Conservation (phyloP, 2,888 invertebrate genomes). For the Cynaeus angustus region DNA sequence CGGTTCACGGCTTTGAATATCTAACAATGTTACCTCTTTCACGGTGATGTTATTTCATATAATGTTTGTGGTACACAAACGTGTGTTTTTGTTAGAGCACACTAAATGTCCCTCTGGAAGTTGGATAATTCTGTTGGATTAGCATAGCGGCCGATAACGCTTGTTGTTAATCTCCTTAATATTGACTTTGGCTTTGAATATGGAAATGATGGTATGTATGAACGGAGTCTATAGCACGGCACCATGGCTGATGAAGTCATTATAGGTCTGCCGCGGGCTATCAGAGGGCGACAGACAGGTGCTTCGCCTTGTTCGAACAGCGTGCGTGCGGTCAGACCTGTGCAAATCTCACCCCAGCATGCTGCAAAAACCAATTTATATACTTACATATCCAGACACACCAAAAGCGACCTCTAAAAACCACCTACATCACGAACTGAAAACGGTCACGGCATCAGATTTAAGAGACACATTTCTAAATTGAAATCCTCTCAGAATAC, state of each 20-base stretch:
- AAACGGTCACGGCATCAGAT: conserved; percentile 37
- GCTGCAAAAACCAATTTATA: conserved; percentile 48
- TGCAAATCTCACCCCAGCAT: conserved; percentile 45
- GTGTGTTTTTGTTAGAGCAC: conserved; percentile 16
- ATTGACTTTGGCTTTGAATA: conserved; percentile 36
- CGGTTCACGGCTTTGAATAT: conserved; percentile 6
- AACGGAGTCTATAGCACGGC: conserved; percentile 33
- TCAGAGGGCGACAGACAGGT: conserved; percentile 44
- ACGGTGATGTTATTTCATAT: neutral
- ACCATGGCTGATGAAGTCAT: conserved; percentile 49
- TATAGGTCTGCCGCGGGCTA: conserved; percentile 44
- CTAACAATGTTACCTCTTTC: conserved; percentile 23
- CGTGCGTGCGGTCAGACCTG: conserved; percentile 48
- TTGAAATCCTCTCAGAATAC: conserved; percentile 2
- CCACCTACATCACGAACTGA: conserved; percentile 24
- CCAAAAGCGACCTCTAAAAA: conserved; percentile 27
- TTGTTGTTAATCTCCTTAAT: conserved; percentile 38
- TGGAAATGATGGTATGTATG: conserved; percentile 32
- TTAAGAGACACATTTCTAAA: conserved; percentile 27
- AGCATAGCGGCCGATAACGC: conserved; percentile 29
- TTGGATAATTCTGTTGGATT: conserved; percentile 22
- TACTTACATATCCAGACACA: conserved; percentile 39
- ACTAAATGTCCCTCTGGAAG: conserved; percentile 30
- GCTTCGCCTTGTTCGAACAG: conserved; percentile 41
- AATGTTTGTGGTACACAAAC: conserved; percentile 9